Conservation (phyloP, 2,888 invertebrate species). For the Drosophila silvestris region DNA sequence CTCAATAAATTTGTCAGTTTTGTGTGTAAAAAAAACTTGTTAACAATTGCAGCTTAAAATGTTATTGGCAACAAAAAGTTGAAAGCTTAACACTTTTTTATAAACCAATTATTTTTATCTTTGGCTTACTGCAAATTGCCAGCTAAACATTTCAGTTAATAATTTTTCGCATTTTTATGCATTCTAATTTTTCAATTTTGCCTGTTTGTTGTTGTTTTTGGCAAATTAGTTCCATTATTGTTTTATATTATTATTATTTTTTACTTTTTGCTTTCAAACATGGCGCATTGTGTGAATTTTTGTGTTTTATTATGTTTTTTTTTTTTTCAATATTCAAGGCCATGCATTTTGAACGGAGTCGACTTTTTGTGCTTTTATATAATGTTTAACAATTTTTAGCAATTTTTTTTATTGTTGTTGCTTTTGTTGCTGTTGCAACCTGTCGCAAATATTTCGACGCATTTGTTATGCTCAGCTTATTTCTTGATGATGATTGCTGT, state of each 20-base stretch:
- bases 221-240: slow-evolving; percentile 73
- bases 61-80: slow-evolving; percentile 12
- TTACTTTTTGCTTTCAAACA: slow-evolving; percentile 35
- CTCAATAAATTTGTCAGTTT: slow-evolving; percentile 3
- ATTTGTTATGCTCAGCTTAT: slow-evolving; percentile 79
- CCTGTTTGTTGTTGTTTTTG: slow-evolving; percentile 23
- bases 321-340: slow-evolving; percentile 69
- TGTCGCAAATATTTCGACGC: slow-evolving; percentile 77
- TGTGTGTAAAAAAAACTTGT: slow-evolving; percentile 10
- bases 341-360: slow-evolving; percentile 67
- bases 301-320: slow-evolving; percentile 44
- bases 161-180: slow-evolving; percentile 43
- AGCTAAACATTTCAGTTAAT: slow-evolving; percentile 45
- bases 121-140: slow-evolving; percentile 58
- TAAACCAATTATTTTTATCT: slow-evolving; percentile 39
- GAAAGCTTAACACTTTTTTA: neutral
- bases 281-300: slow-evolving; percentile 53
- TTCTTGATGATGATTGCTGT: slow-evolving; percentile 58
- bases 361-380: slow-evolving; percentile 67
- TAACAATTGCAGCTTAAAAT: slow-evolving; percentile 39
- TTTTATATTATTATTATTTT: slow-evolving; percentile 16
- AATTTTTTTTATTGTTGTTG: slow-evolving; percentile 19
- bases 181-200: slow-evolving; percentile 40
- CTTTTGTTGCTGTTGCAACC: slow-evolving; percentile 64
- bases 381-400: slow-evolving; percentile 52